A percentile compares a stretch with the other conserved stretches of the same genome.
phyloP scores from a whole-genome alignment of 2,113 vertebrate species.

The Dromaius novaehollandiae region DNA sequence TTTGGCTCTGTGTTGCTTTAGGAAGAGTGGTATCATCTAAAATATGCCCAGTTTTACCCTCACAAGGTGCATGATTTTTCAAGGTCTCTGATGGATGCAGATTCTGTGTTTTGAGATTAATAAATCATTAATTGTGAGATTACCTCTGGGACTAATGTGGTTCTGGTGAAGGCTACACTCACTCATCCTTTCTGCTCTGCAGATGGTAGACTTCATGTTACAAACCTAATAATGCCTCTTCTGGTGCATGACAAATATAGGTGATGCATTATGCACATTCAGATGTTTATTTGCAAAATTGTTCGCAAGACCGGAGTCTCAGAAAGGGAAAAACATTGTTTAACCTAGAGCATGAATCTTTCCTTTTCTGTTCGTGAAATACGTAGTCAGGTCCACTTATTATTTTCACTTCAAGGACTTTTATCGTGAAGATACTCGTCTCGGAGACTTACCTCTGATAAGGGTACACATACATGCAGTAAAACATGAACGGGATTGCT shows the following conservation, averaged over 20 bases:
- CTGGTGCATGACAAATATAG: too few species aligned
- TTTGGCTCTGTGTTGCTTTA: background rate
- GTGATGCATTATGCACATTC: background rate
- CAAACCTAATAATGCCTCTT: background rate
- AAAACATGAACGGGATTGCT: background rate
- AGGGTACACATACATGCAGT: background rate
- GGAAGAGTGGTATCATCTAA: background rate
- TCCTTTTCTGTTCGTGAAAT: background rate
- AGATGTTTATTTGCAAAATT: background rate
- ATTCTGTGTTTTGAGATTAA: background rate
- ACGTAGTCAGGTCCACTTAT: background rate
- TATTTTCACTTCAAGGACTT: background rate
- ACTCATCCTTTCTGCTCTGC: background rate
- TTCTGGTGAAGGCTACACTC: background rate
- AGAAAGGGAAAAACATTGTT: background rate
- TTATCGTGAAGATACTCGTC: background rate
- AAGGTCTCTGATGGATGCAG: background rate
- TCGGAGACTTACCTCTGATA: background rate
- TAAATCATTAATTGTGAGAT: background rate
- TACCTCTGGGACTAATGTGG: background rate
- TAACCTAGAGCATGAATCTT: background rate
- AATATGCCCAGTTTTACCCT: background rate
- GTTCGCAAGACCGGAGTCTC: background rate
- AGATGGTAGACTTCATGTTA: background rate
- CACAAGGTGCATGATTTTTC: background rate